Base-by-base conservation (phyloP, 1,140 invertebrate genomes). In the Frieseomelitta varia region DNA sequence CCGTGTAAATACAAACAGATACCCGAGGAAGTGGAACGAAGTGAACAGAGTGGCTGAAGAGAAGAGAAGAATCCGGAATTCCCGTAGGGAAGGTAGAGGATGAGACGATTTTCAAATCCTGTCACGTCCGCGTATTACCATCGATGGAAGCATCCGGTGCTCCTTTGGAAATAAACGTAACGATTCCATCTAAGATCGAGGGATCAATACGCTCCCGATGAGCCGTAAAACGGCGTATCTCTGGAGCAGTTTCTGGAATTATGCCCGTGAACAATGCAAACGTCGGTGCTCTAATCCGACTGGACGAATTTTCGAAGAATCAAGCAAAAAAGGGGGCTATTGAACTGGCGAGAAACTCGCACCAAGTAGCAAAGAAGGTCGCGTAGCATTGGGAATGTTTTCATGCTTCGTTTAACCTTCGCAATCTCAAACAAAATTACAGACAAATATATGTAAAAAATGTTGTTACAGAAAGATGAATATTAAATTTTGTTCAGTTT, bases 101-200 rank as follows among this genome's bases (percentile, higher is more conserved):
- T 73, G 76, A 87, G 83, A 87, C 82, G 88, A 85, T 77, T 90
- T 90, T 77, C 82, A 73, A 90, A 87, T 89, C 88, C 68, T 24
- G 56, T 67, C 88, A 90, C 88, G 88, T 90, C 61, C 79, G 47
- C 85, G 85, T 89, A 90, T 90, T 90, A 90, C 79, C 88, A 87
- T 90, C 81, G 88, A 90, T 81, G 77, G 82, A 78, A 56, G 79
- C 85, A 81, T 86, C 73, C 72, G 21, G 73, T 17, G 75, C 61
- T 67, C 67, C 79, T 61, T 65, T 69, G 82, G 75, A 90, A 89
- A 90, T 87, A 90, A 90, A 89, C 88, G 88, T 89, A 85, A 90
- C 85, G 88, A 77, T 89, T 67, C 68, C 30, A 89, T 90, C 77
- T 78, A 65, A 78, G 88, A 90, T 89, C 88, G 67, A 73, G 68